phyloP scores from a whole-genome alignment of 2,888 invertebrate species.

The Physocephala rufipes region DNA sequence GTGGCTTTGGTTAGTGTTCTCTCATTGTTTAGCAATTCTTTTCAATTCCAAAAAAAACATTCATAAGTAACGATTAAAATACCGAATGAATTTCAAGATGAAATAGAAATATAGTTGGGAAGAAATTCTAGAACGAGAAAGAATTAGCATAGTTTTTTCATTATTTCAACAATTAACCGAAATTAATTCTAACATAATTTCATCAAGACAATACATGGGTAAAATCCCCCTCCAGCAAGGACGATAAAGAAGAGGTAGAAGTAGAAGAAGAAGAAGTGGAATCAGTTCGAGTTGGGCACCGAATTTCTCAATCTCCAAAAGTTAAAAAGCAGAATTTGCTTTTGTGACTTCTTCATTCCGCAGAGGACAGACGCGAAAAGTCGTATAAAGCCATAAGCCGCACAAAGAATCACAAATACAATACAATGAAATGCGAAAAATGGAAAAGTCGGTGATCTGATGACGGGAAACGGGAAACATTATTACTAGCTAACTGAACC shows the following conservation, averaged over 20 bases:
- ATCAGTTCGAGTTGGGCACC: not conserved
- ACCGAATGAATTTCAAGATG: too few species aligned
- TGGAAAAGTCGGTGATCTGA: constrained; percentile 5
- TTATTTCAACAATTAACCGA: constrained; percentile 16
- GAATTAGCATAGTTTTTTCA: not conserved
- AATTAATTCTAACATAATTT: constrained; percentile 16
- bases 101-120: too few species aligned
- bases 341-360: constrained; percentile 59
- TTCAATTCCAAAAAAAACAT: too few species aligned
- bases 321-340: constrained; percentile 63
- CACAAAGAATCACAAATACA: constrained; percentile 25
- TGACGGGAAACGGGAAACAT: constrained; percentile 16
- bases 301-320: constrained; percentile 48
- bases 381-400: constrained; percentile 34
- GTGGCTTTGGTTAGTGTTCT: too few species aligned
- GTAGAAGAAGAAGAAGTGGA: too few species aligned
- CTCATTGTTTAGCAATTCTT: too few species aligned
- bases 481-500: too few species aligned
- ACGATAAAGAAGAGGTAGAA: too few species aligned
- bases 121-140: too few species aligned
- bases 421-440: constrained; percentile 10
- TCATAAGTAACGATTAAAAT: too few species aligned
- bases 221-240: constrained; percentile 14
- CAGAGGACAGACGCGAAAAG: constrained; percentile 34
- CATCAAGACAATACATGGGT: not conserved